A percentile compares a stretch with the other conserved stretches of the same genome.
Evolutionary conservation across 1,140 invertebrate genomes (phyloP).

Genomic region (Aphaenogaster ashmeadi): DNA sequence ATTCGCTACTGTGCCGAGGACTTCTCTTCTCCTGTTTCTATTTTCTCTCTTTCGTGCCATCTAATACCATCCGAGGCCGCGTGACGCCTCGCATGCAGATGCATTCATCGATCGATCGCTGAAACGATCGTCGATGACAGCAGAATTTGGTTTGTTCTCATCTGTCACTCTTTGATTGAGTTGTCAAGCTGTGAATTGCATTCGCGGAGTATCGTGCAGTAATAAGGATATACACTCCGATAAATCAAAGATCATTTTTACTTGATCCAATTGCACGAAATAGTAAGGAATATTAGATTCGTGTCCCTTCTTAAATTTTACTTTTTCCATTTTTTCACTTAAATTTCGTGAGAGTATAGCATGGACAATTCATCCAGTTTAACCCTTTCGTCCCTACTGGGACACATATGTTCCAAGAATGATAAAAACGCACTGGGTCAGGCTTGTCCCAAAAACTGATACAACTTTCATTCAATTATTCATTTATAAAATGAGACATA

Average conservation of each 20-base stretch:
- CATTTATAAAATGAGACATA: too few relatives aligned
- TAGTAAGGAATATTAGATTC: background rate
- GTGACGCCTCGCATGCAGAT: background rate
- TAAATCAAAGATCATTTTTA: background rate
- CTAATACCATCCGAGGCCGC: background rate
- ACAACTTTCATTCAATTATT: too few relatives aligned
- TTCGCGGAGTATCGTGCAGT: background rate
- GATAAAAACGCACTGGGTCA: too few relatives aligned
- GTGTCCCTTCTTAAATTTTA: background rate
- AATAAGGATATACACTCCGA: background rate
- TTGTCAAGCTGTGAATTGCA: background rate
- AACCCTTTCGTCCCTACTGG: too few relatives aligned
- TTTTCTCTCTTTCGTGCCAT: background rate
- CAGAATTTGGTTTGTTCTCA: background rate
- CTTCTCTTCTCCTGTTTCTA: constrained; percentile 10
- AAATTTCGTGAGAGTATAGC: background rate
- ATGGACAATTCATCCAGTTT: background rate
- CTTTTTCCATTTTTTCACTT: background rate
- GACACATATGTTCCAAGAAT: too few relatives aligned
- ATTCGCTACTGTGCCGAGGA: constrained; percentile 49
- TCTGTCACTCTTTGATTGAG: background rate
- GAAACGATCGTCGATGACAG: background rate
- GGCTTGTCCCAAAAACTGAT: too few relatives aligned
- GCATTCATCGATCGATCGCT: constrained; percentile 15
- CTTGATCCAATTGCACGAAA: background rate